Evolutionary conservation across 2,888 invertebrate species (phyloP).

Genomic region (Cryptocheilus praepositus): DNA sequence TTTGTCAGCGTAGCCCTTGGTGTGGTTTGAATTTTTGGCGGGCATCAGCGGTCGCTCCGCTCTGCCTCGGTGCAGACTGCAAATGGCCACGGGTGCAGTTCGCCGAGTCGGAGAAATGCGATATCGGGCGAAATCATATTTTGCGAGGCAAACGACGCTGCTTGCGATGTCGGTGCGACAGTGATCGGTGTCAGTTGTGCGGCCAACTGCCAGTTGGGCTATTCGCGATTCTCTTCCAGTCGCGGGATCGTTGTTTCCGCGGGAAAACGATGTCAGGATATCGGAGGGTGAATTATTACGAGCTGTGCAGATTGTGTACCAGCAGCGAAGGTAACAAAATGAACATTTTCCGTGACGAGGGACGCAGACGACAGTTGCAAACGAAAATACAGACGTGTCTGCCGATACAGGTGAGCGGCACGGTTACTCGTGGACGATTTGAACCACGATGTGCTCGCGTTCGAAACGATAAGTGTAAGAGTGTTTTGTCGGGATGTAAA

Average conservation of each 20-base stretch:
- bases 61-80: constrained; percentile 30
- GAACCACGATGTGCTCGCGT: no score
- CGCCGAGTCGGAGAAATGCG: constrained; percentile 47
- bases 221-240: constrained; percentile 41
- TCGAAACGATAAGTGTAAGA: no score
- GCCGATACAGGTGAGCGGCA: constrained; percentile 77
- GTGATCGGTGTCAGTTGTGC: constrained; percentile 35
- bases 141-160: constrained; percentile 28
- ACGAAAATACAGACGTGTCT: constrained; percentile 82
- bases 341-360: constrained; percentile 82
- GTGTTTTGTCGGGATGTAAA: no score
- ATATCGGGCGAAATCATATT: constrained; percentile 33
- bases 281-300: constrained; percentile 83
- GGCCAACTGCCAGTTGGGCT: constrained; percentile 18
- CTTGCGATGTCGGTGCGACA: constrained; percentile 34
- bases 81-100: constrained; percentile 58
- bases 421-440: no score
- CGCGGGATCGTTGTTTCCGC: constrained; percentile 56
- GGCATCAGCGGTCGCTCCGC: background rate
- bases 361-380: constrained; percentile 80
- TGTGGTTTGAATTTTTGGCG: constrained; percentile 5
- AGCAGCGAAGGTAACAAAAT: constrained; percentile 81
- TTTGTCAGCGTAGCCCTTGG: no score
- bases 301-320: constrained; percentile 83
- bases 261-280: constrained; percentile 79